Percentiles rank a stretch among this genome's conserved stretches.
phyloP scores from a whole-genome alignment of 1,140 invertebrate genomes.

The Vanessa tameamea region DNA sequence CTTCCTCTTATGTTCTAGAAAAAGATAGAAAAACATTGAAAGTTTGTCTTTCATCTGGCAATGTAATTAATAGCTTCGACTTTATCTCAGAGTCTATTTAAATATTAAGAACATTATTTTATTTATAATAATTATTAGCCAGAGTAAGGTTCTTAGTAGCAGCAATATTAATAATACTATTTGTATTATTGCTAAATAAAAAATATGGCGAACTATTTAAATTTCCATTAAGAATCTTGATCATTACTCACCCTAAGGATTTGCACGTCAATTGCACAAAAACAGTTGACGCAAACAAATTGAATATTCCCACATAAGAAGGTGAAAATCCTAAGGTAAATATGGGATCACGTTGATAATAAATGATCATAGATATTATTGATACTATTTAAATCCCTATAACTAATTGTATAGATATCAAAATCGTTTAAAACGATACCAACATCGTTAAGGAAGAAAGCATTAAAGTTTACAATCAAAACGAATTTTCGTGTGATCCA shows the following conservation, averaged over 20 bases:
- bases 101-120: background rate
- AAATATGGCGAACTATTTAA: conserved; percentile 44
- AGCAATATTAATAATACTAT: background rate
- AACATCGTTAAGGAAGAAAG: conserved; percentile 54
- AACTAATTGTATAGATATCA: conserved; percentile 27
- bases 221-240: conserved; percentile 50
- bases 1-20: conserved; percentile 10
- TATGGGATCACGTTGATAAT: conserved; percentile 66
- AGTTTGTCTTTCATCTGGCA: conserved; percentile 2
- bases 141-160: background rate
- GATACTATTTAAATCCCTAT: conserved; percentile 41
- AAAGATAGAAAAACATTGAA: conserved; percentile 15
- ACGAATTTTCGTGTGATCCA: conserved; percentile 61
- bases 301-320: conserved; percentile 76
- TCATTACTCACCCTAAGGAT: conserved; percentile 73
- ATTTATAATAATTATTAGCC: no score
- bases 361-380: conserved; percentile 52
- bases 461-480: conserved; percentile 71
- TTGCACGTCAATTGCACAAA: conserved; percentile 76
- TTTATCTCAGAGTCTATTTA: background rate
- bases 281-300: conserved; percentile 78
- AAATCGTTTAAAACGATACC: conserved; percentile 38
- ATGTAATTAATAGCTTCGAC: background rate
- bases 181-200: conserved; percentile 16
- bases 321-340: conserved; percentile 78